Conservation (phyloP, 2,888 invertebrate genomes). For the Lingula anatina region DNA sequence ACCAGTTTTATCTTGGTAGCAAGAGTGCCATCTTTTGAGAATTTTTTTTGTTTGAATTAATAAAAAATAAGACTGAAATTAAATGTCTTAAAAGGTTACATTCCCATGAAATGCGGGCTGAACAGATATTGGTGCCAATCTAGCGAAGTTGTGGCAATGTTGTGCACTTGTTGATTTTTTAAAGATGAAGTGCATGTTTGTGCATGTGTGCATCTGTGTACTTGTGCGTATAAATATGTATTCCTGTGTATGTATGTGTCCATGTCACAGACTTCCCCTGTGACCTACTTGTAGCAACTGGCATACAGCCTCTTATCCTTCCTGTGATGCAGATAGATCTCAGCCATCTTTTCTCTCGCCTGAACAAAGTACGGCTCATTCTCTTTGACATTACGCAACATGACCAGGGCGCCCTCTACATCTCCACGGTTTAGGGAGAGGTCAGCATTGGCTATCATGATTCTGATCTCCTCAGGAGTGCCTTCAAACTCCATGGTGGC, state of each 20-base stretch:
- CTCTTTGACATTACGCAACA: constrained; percentile 71
- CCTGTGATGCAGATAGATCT: constrained; percentile 79
- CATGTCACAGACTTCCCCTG: too few relatives aligned
- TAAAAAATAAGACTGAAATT: too few relatives aligned
- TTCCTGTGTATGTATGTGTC: too few relatives aligned
- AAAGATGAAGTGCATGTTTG: too few relatives aligned
- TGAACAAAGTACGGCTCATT: constrained; percentile 79
- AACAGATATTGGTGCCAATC: too few relatives aligned
- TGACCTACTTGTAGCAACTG: constrained; percentile 71
- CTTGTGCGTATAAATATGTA: too few relatives aligned
- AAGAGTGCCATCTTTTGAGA: constrained; percentile 71
- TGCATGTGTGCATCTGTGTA: too few relatives aligned
- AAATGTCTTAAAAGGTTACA: too few relatives aligned
- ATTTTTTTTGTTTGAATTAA: too few relatives aligned
- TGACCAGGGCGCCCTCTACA: constrained; percentile 72
- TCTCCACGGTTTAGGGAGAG: constrained; percentile 75
- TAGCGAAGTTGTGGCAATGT: too few relatives aligned
- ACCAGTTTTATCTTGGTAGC: constrained; percentile 86
- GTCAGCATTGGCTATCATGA: constrained; percentile 81
- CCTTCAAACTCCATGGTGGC: constrained; percentile 58
- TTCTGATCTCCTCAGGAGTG: constrained; percentile 78
- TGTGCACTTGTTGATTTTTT: too few relatives aligned
- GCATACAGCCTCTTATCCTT: constrained; percentile 84
- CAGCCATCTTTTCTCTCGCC: constrained; percentile 69
- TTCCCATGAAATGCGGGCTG: too few relatives aligned